phyloP scores from a whole-genome alignment of 2,797 vertebrate species.

The Trachops cirrhosus region DNA sequence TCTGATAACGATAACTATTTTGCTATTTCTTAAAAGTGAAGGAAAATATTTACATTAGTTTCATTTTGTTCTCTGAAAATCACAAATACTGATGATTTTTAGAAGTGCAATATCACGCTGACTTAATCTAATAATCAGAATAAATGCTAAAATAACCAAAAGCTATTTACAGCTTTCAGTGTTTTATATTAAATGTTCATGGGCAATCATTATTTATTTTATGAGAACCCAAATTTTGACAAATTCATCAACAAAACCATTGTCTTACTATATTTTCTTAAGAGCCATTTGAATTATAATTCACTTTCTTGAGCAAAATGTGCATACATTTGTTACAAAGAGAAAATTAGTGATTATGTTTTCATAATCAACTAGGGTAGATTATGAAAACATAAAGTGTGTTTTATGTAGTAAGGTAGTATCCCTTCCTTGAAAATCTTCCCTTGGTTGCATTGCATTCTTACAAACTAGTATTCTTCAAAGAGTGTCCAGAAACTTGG shows the following conservation, averaged over 20 bases:
- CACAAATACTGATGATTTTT: background rate
- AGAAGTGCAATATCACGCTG: background rate
- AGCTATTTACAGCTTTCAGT: background rate
- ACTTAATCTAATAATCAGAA: background rate
- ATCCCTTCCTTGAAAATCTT: background rate
- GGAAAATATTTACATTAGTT: background rate
- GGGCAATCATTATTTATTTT: background rate
- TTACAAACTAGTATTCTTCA: background rate
- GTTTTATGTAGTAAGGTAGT: background rate
- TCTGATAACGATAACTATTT: background rate
- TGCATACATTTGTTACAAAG: background rate
- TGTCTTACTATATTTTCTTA: background rate
- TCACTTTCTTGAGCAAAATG: background rate
- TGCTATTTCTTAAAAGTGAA: background rate
- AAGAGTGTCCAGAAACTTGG: background rate
- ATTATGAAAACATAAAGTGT: background rate
- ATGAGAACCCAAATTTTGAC: background rate
- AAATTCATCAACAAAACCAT: background rate
- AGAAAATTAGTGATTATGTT: background rate
- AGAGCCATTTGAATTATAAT: background rate
- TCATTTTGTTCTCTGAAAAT: conserved; percentile 9
- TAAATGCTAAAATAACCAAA: conserved; percentile 23
- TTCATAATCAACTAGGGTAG: no score
- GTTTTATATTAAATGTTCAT: background rate
- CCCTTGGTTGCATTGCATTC: background rate